These are phyloP conservation scores for Phragmatobia fuliginosa DNA, from an alignment of 2,888 invertebrate genomes.

Conservation along the genomic window DNA sequence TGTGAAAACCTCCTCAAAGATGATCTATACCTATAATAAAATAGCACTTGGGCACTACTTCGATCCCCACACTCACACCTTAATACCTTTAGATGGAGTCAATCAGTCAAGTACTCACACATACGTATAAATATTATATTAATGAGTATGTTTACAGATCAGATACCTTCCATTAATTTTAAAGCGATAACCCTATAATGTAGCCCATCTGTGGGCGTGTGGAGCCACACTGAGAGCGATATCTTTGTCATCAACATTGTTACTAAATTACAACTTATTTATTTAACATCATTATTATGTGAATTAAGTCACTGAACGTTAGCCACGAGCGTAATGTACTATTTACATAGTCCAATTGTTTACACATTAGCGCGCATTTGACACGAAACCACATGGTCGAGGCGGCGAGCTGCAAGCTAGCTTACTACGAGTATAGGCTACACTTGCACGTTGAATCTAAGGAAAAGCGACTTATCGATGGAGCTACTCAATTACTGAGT, in stretches of 20 bases:
- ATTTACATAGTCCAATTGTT: constrained; percentile 18
- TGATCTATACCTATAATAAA: not conserved
- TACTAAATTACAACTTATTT: constrained; percentile 14
- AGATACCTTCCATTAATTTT: constrained; percentile 12
- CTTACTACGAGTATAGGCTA: not conserved
- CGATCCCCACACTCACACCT: not conserved
- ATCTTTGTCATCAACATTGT: constrained; percentile 1
- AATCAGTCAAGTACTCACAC: not conserved
- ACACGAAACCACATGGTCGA: not conserved
- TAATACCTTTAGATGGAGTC: not conserved
- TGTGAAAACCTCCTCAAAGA: not conserved
- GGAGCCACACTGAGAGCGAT: not conserved
- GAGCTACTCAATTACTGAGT: not conserved
- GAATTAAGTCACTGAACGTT: constrained; percentile 2
- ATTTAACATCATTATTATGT: constrained; percentile 6
- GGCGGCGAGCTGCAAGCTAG: not conserved
- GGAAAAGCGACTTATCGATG: not conserved
- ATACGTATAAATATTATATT: not conserved
- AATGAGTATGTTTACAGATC: constrained; percentile 4
- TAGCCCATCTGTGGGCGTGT: not conserved
- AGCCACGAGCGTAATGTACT: constrained; percentile 10
- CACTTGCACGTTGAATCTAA: not conserved
- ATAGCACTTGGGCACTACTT: not conserved
- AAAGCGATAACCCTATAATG: constrained; percentile 14
- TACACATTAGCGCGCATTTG: constrained; percentile 15